Conservation (phyloP, 2,113 vertebrate genomes). For the Fukomys damarensis region DNA sequence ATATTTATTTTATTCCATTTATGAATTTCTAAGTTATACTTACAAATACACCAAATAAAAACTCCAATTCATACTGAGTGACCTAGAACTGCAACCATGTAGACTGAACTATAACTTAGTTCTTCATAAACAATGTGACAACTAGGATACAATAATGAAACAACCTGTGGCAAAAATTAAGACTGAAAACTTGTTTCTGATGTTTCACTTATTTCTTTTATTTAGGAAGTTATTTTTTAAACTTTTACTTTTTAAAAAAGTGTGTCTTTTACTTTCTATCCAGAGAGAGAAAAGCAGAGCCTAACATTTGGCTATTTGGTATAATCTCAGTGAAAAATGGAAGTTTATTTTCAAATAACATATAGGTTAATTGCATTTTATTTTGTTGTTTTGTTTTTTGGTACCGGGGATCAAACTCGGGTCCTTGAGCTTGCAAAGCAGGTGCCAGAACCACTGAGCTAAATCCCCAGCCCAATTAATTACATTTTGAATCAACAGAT, state of each 20-base stretch:
- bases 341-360: slow-evolving; percentile 37
- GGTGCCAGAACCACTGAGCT: too few species aligned
- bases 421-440: too few species aligned
- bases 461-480: too few species aligned
- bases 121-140: not conserved
- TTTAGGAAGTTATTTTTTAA: not conserved
- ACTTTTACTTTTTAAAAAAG: not conserved
- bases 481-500: slow-evolving; percentile 39
- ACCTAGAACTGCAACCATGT: not conserved
- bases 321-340: slow-evolving; percentile 12
- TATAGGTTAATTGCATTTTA: not conserved
- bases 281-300: not conserved
- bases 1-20: not conserved
- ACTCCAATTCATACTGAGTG: not conserved
- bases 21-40: not conserved
- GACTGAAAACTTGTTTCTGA: not conserved
- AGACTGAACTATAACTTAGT: not conserved
- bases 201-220: not conserved
- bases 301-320: not conserved
- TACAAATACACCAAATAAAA: not conserved
- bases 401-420: too few species aligned
- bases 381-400: too few species aligned
- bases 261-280: not conserved
- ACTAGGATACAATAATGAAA: not conserved
- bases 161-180: not conserved